Percentiles rank a stretch among this genome's conserved stretches.
phyloP scores from a whole-genome alignment of 2,888 invertebrate genomes.

The Epinotia bilunana region DNA sequence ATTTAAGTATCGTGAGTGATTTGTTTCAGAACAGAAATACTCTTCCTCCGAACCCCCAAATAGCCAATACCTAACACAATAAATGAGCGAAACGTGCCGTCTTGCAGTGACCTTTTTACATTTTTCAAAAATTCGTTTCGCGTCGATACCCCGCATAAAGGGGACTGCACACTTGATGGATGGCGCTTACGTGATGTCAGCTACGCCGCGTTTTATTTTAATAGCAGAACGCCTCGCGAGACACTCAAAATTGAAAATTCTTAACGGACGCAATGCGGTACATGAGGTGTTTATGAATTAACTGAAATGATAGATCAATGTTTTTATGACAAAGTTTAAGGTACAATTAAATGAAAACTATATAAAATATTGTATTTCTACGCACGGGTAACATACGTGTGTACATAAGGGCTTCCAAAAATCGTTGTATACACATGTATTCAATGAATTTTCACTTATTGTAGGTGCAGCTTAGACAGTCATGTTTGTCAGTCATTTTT shows the following conservation, averaged over 20 bases:
- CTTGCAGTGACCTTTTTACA: slow-evolving; percentile 78
- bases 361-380: not conserved
- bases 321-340: slow-evolving; percentile 8
- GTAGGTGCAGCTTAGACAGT: too few relatives aligned
- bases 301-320: slow-evolving; percentile 29
- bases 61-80: slow-evolving; percentile 68
- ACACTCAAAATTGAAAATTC: slow-evolving; percentile 84
- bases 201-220: slow-evolving; percentile 78
- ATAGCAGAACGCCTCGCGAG: slow-evolving; percentile 67
- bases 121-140: slow-evolving; percentile 82
- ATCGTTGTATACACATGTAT: too few relatives aligned
- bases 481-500: too few relatives aligned
- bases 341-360: not conserved
- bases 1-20: not conserved
- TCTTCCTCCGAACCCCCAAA: slow-evolving; percentile 57
- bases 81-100: slow-evolving; percentile 78
- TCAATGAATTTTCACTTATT: too few relatives aligned
- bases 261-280: slow-evolving; percentile 62
- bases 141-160: slow-evolving; percentile 70
- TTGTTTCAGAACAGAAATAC: not conserved
- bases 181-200: slow-evolving; percentile 80
- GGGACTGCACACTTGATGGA: slow-evolving; percentile 73
- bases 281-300: slow-evolving; percentile 40
- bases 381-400: not conserved
- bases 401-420: too few relatives aligned